Base-by-base conservation (phyloP, 2,888 invertebrate species). In the Aphidoletes aphidimyza region DNA sequence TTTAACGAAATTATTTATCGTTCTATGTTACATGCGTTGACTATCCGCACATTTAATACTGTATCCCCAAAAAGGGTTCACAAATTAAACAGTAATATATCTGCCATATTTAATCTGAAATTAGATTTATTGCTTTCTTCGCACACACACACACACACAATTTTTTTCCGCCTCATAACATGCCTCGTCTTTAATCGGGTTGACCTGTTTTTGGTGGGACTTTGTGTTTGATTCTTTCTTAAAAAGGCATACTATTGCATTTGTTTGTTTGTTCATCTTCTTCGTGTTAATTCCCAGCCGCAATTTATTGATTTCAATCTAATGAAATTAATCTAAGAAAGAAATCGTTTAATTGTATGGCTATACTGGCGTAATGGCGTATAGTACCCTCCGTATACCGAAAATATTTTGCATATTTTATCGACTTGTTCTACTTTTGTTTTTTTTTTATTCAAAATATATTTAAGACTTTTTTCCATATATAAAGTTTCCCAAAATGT, bases 71-170 rank as follows among this genome's bases (percentile, higher is more conserved):
- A 30, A 69, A 69, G 69, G 69, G 69, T 69, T 69, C 69, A 69
- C 69, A 69, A 69, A 69, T 69, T 69, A 69, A 54, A 54, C 22
- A 54, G 54, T 26, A 26, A 54, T 30, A 69, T 30, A 69, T 69
- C 69, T 69, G 69, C 69, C 69, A 69, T 69, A 69, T 69, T 69
- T 69, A 69, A 69, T 69, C 34, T 69, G 69, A 69, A 69, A 30
- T 30, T 69, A 69, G 69, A 69, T 69, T 69, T 69, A 69, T 69
- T 30, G 69, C 30, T 5, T 69, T 26, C 69, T 69, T 69, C 26
- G 26, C 69, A 14, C 30, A 14, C n/a, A 17, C 22, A 6, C 11
- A 19, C 30, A 6, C 30, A 9, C 17, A 6, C 9, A 5, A 6
- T 54, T 69, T 69, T 30, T 26, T 69, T 69, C 30, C 69, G 0